Conservation (phyloP, 2,888 invertebrate genomes). For the Julus scanicus region DNA sequence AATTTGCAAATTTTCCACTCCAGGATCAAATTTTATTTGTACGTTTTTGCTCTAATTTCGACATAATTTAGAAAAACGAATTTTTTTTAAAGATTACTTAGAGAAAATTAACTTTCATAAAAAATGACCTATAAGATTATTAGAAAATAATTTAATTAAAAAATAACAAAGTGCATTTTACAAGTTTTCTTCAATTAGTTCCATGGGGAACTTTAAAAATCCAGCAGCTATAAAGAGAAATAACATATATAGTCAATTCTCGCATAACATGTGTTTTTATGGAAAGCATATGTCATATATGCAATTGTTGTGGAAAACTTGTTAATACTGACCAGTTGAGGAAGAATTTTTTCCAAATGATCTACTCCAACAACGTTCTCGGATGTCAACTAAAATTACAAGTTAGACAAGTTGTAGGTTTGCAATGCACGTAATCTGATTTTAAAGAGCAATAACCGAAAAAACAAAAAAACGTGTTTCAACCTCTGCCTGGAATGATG, state of each 20-base stretch:
- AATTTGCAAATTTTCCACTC: too few relatives aligned
- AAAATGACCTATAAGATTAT: background rate
- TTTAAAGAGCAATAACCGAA: background rate
- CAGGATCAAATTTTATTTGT: too few relatives aligned
- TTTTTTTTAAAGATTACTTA: too few relatives aligned
- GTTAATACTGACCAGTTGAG: conserved; percentile 47
- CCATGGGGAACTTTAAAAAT: conserved; percentile 4
- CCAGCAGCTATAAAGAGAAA: conserved; percentile 51
- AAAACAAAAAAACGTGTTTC: background rate
- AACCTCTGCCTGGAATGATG: conserved; percentile 43
- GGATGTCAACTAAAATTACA: conserved; percentile 31
- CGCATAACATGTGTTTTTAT: background rate
- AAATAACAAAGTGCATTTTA: too few relatives aligned
- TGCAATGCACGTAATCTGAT: background rate
- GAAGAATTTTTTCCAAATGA: conserved; percentile 52
- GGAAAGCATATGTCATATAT: too few relatives aligned
- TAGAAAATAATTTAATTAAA: background rate
- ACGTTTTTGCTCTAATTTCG: too few relatives aligned
- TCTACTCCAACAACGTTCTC: conserved; percentile 49
- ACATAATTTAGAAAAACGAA: too few relatives aligned
- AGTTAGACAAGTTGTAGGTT: background rate
- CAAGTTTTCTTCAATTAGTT: too few relatives aligned
- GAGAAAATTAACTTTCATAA: too few relatives aligned
- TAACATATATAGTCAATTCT: background rate
- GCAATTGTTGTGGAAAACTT: background rate